A percentile compares a stretch with the other conserved stretches of the same genome.
phyloP scores from a whole-genome alignment of 2,797 vertebrate species.

The Thripadectes ignobilis region DNA sequence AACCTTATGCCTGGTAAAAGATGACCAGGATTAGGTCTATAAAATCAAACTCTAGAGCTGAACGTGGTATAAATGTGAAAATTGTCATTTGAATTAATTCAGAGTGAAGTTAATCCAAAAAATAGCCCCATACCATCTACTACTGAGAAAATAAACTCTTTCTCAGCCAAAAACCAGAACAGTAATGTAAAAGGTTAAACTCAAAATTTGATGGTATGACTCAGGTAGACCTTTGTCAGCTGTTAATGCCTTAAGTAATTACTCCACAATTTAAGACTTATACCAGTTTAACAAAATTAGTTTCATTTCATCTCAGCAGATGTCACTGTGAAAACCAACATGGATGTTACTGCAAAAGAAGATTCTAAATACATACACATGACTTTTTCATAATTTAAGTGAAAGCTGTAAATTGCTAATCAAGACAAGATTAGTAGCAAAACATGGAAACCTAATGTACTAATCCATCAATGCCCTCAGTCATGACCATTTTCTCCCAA shows the following conservation, averaged over 20 bases:
- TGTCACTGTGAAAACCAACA: not conserved
- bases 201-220: not conserved
- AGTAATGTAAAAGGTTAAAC: not conserved
- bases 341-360: not conserved
- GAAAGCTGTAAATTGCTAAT: not conserved
- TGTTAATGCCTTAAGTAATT: not conserved
- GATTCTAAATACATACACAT: not conserved
- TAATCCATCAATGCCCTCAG: not conserved
- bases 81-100: not conserved
- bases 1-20: not conserved
- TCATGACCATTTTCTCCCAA: not conserved
- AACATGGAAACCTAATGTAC: not conserved
- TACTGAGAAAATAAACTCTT: not conserved
- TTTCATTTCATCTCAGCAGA: not conserved
- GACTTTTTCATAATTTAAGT: not conserved
- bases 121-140: not conserved
- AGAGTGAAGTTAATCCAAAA: not conserved
- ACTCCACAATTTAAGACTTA: not conserved
- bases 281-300: not conserved
- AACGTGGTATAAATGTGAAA: not conserved
- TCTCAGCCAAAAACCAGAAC: not conserved
- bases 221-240: not conserved
- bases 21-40: not conserved
- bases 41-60: not conserved
- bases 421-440: not conserved